These are phyloP conservation scores for Pangasianodon gigas DNA, from an alignment of 2,113 vertebrate species.

Conservation along the genomic window DNA sequence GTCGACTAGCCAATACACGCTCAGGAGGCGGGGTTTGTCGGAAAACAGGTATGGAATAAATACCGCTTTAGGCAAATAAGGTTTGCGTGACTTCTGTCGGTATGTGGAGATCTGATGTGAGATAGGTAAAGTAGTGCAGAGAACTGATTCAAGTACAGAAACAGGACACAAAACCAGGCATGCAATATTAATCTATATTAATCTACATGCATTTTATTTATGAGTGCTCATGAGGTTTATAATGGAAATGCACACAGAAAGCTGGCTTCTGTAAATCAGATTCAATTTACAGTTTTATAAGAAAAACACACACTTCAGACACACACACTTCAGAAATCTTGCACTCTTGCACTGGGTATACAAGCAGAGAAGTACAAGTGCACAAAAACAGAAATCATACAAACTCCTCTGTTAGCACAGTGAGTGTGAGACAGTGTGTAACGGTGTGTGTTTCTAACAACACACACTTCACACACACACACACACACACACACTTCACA, in stretches of 20 bases:
- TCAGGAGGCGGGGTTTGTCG: neutral
- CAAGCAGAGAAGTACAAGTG: neutral
- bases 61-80: neutral
- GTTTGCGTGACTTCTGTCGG: neutral
- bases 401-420: neutral
- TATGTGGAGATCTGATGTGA: neutral
- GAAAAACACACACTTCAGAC: neutral
- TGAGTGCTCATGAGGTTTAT: neutral
- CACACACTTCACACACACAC: neutral
- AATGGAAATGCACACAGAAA: neutral
- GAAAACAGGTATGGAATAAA: neutral
- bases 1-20: neutral
- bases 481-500: neutral
- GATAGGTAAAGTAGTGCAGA: neutral
- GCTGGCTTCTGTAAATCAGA: neutral
- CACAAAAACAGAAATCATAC: neutral
- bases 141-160: neutral
- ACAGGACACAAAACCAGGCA: neutral
- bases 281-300: neutral
- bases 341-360: neutral
- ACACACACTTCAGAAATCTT: neutral
- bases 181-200: neutral
- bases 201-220: neutral
- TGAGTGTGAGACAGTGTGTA: neutral
- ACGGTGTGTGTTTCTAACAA: neutral